Evolutionary conservation across 2,113 vertebrate genomes (phyloP).

Genomic region (Notechis scutatus): DNA sequence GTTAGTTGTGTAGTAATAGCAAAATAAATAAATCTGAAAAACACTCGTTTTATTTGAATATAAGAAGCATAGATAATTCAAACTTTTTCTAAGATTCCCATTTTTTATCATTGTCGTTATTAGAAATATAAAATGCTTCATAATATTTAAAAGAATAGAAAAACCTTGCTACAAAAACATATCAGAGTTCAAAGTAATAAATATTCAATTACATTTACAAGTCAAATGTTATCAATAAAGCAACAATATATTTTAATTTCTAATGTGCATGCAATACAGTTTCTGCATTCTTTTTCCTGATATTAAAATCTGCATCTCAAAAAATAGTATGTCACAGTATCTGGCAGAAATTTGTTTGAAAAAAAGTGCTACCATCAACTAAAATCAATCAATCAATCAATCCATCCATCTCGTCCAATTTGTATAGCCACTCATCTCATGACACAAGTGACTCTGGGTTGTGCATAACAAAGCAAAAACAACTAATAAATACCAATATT

Average conservation of each 20-base stretch:
- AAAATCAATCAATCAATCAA: not conserved
- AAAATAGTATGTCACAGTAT: not conserved
- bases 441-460: not conserved
- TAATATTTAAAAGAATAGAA: not conserved
- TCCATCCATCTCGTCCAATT: not conserved
- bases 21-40: not conserved
- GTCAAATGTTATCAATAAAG: not conserved
- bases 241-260: not conserved
- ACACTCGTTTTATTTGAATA: not conserved
- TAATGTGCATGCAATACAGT: no score
- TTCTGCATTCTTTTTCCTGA: constrained; percentile 15
- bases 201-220: not conserved
- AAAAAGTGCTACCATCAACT: constrained; percentile 7
- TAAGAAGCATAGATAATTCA: not conserved
- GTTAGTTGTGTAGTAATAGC: not conserved
- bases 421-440: not conserved
- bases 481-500: not conserved
- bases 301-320: not conserved
- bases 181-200: not conserved
- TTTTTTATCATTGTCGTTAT: not conserved
- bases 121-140: not conserved
- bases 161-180: not conserved
- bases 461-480: not conserved
- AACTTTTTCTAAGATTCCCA: not conserved
- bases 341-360: not conserved